Percentiles rank a stretch among this genome's conserved stretches.
Conservation (phyloP, 2,888 invertebrate species). For the Entomobrya proxima region DNA sequence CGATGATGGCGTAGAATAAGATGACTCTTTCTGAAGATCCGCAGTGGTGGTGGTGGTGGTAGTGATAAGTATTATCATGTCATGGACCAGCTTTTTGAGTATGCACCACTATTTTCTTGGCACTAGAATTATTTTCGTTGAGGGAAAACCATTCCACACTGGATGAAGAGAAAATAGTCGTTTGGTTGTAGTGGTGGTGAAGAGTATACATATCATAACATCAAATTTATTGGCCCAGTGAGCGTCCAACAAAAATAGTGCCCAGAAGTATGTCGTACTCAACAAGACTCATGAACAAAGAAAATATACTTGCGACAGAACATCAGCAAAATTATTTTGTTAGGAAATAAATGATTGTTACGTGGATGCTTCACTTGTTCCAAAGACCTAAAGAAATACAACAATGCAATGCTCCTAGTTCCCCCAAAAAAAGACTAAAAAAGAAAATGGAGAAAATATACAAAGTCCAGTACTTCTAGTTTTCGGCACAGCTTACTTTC, state of each 20-base stretch:
- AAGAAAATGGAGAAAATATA: neutral
- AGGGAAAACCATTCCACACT: neutral
- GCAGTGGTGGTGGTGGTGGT: slow-evolving; percentile 13
- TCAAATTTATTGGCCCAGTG: slow-evolving; percentile 39
- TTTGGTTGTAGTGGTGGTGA: neutral
- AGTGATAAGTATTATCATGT: slow-evolving; percentile 28
- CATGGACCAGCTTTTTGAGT: slow-evolving; percentile 39
- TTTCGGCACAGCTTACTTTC: too few relatives aligned
- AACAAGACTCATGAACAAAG: neutral
- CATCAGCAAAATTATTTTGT: neutral
- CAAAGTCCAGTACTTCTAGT: too few relatives aligned
- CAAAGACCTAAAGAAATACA: neutral
- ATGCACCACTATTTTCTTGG: slow-evolving; percentile 34
- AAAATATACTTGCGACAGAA: neutral
- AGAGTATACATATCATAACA: slow-evolving; percentile 30
- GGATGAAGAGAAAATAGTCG: neutral
- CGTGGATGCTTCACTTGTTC: neutral
- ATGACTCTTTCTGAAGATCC: slow-evolving; percentile 6
- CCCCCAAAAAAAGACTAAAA: too few relatives aligned
- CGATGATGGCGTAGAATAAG: slow-evolving; percentile 25
- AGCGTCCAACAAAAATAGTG: slow-evolving; percentile 27
- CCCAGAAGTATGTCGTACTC: neutral
- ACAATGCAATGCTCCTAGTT: neutral
- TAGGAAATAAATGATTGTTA: neutral
- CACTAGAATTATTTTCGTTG: slow-evolving; percentile 22